These are phyloP conservation scores for Megathymus violae DNA, from an alignment of 1,140 invertebrate genomes.

Conservation along the genomic window DNA sequence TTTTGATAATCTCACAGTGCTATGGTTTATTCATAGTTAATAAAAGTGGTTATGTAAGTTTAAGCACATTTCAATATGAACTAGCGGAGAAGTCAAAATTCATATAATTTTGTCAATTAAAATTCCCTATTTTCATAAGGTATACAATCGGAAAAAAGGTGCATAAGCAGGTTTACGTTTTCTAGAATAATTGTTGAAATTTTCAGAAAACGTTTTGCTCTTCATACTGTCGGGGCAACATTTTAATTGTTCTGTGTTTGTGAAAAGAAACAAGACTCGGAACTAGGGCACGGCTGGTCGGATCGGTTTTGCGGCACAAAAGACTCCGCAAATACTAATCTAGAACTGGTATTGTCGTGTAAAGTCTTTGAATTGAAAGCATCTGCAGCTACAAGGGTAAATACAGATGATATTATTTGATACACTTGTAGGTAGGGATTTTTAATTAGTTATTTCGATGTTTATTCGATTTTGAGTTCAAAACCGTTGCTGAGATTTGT, in stretches of 20 bases:
- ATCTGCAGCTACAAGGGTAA: not conserved
- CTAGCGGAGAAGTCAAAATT: too few species aligned
- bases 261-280: conserved; percentile 16
- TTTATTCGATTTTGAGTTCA: too few species aligned
- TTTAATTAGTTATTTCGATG: not conserved
- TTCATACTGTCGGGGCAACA: conserved; percentile 22
- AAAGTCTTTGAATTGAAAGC: conserved; percentile 16
- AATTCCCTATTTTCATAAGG: not conserved
- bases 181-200: conserved; percentile 13
- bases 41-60: too few species aligned
- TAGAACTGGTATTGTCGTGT: conserved; percentile 17
- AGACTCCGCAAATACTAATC: conserved; percentile 20
- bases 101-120: too few species aligned
- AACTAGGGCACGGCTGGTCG: conserved; percentile 14
- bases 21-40: too few species aligned
- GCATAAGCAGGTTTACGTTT: not conserved
- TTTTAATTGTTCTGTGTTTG: conserved; percentile 24
- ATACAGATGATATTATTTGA: not conserved
- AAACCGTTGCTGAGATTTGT: too few species aligned
- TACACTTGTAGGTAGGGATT: not conserved
- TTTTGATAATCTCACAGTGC: too few species aligned
- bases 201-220: conserved; percentile 6
- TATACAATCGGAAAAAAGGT: not conserved
- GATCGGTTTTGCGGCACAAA: conserved; percentile 11
- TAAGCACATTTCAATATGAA: too few species aligned